These are phyloP conservation scores for Terebella lapidaria DNA, from an alignment of 2,888 invertebrate species.

Conservation along the genomic window DNA sequence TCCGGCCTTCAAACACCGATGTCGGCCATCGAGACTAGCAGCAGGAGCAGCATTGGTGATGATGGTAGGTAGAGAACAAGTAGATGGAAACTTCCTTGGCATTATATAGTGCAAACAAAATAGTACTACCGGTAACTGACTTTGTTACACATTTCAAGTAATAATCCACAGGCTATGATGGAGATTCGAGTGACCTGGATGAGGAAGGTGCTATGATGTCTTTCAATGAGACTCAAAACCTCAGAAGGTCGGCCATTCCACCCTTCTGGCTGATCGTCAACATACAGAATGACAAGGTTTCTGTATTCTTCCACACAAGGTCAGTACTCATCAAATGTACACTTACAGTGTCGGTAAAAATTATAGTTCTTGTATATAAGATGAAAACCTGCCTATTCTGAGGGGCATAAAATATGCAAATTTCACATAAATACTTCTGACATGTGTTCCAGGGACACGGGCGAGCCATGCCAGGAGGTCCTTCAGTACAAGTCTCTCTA, in stretches of 20 bases:
- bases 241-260: constrained; percentile 57
- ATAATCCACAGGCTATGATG: constrained; percentile 65
- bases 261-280: constrained; percentile 70
- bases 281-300: constrained; percentile 60
- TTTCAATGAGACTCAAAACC: constrained; percentile 33
- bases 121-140: too few species aligned
- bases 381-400: too few species aligned
- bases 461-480: constrained; percentile 11
- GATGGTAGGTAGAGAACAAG: constrained; percentile 22
- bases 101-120: too few species aligned
- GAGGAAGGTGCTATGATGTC: constrained; percentile 56
- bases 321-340: too few species aligned
- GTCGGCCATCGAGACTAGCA: constrained; percentile 22
- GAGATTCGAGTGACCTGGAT: constrained; percentile 63
- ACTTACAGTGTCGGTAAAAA: too few species aligned
- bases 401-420: too few species aligned
- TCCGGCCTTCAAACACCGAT: constrained; percentile 19
- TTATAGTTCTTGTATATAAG: too few species aligned
- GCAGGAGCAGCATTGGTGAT: constrained; percentile 24
- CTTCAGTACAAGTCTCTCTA: constrained; percentile 35
- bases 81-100: too few species aligned
- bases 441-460: constrained; percentile 1
- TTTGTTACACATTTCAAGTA: too few species aligned
- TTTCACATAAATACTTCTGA: too few species aligned
- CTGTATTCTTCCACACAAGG: constrained; percentile 67